These are phyloP conservation scores for Hyaena hyaena DNA, from an alignment of 2,113 vertebrate genomes.

Conservation along the genomic window DNA sequence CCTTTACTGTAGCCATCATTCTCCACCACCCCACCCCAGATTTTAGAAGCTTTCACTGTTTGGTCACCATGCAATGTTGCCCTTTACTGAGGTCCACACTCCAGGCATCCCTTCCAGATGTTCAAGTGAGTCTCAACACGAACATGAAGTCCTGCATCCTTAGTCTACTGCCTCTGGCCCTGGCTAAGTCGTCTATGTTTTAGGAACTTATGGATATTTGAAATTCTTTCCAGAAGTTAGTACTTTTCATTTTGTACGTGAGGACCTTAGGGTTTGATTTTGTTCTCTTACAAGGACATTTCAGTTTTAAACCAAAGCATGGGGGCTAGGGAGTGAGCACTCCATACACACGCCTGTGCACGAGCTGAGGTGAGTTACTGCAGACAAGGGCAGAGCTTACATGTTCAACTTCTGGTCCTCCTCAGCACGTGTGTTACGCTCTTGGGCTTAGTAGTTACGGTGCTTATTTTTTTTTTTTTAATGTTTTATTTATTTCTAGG, in stretches of 20 bases:
- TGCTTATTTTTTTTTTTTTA: neutral
- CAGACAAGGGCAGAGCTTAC: too few relatives aligned
- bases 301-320: neutral
- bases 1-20: too few relatives aligned
- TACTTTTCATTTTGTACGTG: neutral
- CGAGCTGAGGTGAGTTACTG: neutral
- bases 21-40: neutral
- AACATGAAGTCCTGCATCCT: neutral
- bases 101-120: neutral
- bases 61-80: neutral
- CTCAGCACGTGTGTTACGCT: accelerated
- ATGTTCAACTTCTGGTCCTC: neutral
- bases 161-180: neutral
- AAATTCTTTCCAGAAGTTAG: neutral
- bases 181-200: neutral
- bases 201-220: neutral
- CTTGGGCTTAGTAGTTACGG: neutral
- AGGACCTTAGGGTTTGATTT: neutral
- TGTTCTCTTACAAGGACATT: neutral
- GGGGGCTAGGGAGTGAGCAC: neutral
- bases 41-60: neutral
- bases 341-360: accelerated
- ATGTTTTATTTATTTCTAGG: too few relatives aligned
- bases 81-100: neutral
- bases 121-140: neutral